Conservation (phyloP, 2,113 vertebrate genomes). For the Condylura cristata region DNA sequence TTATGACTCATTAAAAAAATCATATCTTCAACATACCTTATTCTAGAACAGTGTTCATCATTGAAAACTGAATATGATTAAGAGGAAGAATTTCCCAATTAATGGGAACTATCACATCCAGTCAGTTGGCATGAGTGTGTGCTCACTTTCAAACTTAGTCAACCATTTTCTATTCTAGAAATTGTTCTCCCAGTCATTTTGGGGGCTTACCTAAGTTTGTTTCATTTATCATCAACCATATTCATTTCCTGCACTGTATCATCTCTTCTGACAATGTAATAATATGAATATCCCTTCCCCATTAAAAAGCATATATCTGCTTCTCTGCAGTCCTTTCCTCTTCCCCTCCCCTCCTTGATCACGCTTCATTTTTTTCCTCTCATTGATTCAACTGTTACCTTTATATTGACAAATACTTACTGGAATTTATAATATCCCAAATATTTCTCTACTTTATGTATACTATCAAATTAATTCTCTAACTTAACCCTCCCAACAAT, state of each 20-base stretch:
- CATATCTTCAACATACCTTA: not conserved
- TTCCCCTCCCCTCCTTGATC: not conserved
- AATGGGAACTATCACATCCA: not conserved
- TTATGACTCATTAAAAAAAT: not conserved
- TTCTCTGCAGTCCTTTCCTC: not conserved
- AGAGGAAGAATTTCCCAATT: not conserved
- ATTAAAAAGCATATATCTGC: not conserved
- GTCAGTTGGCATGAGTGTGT: not conserved
- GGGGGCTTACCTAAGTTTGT: not conserved
- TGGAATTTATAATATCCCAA: not conserved
- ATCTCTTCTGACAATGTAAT: not conserved
- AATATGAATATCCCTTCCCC: not conserved
- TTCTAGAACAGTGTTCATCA: not conserved
- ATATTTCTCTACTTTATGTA: not conserved
- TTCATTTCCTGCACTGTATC: not conserved
- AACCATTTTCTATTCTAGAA: not conserved
- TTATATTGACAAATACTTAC: not conserved
- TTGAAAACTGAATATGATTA: not conserved
- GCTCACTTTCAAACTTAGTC: not conserved
- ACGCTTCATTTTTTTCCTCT: not conserved
- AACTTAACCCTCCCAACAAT: not conserved
- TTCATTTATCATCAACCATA: not conserved
- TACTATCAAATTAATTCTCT: not conserved
- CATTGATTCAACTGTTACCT: not conserved
- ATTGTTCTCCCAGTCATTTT: not conserved